Evolutionary conservation across 2,888 invertebrate genomes (phyloP), one percentile per base, ranked within the genome.

Genomic region (Lumbricus terrestris): DNA sequence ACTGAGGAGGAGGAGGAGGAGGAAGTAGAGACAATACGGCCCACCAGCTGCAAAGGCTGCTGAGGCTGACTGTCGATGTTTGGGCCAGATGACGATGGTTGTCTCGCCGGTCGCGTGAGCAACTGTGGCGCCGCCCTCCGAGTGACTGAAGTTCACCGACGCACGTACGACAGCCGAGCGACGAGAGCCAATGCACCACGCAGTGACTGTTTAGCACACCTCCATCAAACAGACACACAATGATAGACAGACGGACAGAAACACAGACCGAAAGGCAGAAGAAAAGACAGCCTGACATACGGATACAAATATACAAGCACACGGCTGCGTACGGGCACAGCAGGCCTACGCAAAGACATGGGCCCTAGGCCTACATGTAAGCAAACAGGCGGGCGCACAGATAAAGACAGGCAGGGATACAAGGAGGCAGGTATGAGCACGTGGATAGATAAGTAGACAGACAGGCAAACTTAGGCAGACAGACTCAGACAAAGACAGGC

Each of bases 21-120:
- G 54, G 54, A 54, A 29, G 23, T 29, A 54, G 69, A 69, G 29
- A 69, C 69, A n/a, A 69, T 69, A 8, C 29, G 69, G 69, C 69
- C 69, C 69, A 69, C 69, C 69, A 69, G 69, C 69, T 69, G 69
- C 69, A 11, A 29, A 8, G 29, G 69, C n/a, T 69, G 69, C 69
- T 69, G 69, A 69, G 69, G 69, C n/a, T 69, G 69, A 69, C 69
- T 69, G 69, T 69, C 69, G 69, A 11, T 69, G 69, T 29, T n/a
- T 69, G 69, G 69, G 69, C 69, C 69, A 69, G 69, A 69, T 69
- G 69, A 69, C 69, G 69, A 69, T n/a, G 69, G 69, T 69, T n/a
- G 69, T n/a, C 69, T 69, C n/a, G 8, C 69, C 69, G 29, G n/a
- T 69, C 69, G 69, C n/a, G 69, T 69, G 69, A n/a, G 69, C 69